These are phyloP conservation scores for Meda fulgida DNA, from an alignment of 2,797 vertebrate genomes.

Conservation along the genomic window DNA sequence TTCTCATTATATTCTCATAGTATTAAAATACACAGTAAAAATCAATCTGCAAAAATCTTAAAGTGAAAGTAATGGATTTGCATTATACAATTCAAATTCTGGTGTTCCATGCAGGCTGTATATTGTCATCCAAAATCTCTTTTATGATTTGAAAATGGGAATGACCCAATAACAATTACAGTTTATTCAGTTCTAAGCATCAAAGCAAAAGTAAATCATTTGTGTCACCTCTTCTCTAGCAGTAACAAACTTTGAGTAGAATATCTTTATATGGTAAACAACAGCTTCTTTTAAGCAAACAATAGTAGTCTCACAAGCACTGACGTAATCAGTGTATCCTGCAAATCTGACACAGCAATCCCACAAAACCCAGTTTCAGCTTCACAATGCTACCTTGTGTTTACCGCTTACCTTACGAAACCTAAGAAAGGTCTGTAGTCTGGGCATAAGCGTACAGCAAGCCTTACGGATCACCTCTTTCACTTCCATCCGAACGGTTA, in stretches of 20 bases:
- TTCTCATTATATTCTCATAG: not conserved
- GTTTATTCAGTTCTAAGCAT: not conserved
- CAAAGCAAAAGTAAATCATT: not conserved
- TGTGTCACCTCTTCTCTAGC: not conserved
- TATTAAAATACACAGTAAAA: not conserved
- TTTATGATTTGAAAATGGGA: not conserved
- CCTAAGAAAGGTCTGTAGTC: constrained; percentile 44
- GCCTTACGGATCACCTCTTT: constrained; percentile 51
- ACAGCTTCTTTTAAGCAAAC: not conserved
- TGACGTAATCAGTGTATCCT: not conserved
- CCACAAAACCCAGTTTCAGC: constrained; percentile 22
- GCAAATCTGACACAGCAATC: constrained; percentile 20
- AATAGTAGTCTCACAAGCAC: constrained; percentile 7
- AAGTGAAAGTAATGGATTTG: not conserved
- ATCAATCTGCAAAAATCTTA: not conserved
- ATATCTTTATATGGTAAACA: not conserved
- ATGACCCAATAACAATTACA: not conserved
- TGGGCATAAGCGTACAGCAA: constrained; percentile 44
- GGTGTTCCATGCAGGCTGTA: not conserved
- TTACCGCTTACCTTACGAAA: constrained; percentile 57
- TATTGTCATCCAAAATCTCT: not conserved
- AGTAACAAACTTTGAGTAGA: not conserved
- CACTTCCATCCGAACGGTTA: constrained; percentile 43
- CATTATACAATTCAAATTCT: not conserved
- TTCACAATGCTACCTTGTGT: constrained; percentile 26